Conservation (phyloP, 2,888 invertebrate species). For the Philhelius pedissequus region DNA sequence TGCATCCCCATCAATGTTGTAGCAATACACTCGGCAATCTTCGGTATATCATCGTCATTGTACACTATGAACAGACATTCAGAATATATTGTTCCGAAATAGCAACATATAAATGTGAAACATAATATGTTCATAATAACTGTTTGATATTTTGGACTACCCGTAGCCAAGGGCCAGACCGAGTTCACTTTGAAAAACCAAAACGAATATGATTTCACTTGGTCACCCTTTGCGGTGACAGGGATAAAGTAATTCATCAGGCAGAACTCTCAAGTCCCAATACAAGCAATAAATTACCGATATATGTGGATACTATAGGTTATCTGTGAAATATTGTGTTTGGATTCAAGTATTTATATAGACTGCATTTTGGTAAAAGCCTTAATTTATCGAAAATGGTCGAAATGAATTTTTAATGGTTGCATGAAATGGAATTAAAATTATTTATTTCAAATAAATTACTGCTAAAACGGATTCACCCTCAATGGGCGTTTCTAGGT, state of each 20-base stretch:
- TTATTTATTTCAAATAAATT: conserved; percentile 53
- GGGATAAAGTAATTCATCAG: conserved; percentile 17
- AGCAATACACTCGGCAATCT: conserved; percentile 56
- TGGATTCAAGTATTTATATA: neutral
- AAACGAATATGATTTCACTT: conserved; percentile 37
- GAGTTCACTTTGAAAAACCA: conserved; percentile 58
- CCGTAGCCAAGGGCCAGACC: conserved; percentile 60
- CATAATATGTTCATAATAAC: conserved; percentile 10
- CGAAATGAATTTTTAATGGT: conserved; percentile 46
- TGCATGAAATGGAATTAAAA: conserved; percentile 18
- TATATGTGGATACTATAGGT: no score
- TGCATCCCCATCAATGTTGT: conserved; percentile 65
- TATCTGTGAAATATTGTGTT: no score
- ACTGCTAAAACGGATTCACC: conserved; percentile 30
- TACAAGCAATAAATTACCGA: neutral
- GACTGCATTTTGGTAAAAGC: neutral
- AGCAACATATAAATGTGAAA: conserved; percentile 29
- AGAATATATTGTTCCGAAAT: conserved; percentile 42
- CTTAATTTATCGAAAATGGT: conserved; percentile 24
- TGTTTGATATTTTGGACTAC: neutral
- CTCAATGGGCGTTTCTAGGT: conserved; percentile 5
- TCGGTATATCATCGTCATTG: conserved; percentile 51
- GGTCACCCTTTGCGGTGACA: conserved; percentile 19
- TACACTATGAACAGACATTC: conserved; percentile 56
- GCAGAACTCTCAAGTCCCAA: neutral